Evolutionary conservation across 2,797 vertebrate genomes (phyloP), one percentile per base, ranked within the genome.

Genomic region (Percopsis omiscomaycus): DNA sequence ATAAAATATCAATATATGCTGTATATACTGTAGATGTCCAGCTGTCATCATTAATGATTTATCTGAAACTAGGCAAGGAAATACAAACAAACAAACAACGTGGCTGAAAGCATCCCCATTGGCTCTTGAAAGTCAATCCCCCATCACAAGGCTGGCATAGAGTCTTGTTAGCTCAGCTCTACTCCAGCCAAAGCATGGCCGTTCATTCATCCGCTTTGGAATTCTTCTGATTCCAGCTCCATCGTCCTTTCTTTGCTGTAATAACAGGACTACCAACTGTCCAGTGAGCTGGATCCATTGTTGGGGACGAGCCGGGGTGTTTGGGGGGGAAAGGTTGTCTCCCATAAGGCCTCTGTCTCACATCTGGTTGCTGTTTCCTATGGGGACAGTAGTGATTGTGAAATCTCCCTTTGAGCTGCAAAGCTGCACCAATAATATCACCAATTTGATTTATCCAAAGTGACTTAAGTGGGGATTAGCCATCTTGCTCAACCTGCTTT

Each of bases 221-320:
- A 86, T 87, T 89, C 61, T 86, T 85, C 84, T 89, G 86, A 88
- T 71, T 80, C 64, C 81, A 77, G 69, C 69, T 64, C 71, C 3
- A 16, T 73, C 67, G 72, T 84, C 66, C 69, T 6, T 46, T 55
- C 70, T 71, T 56, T 61, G 42, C 78, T 77, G 65, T 69, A 71
- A 80, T 66, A 86, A 84, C 84, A 82, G 70, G 62, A 74, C 62
- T 55, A 71, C 59, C 13, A n/a, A 55, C 66, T 71, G 74, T 61
- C 60, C 67, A 53, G 37, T 68, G 79, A 85, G 64, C 68, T 63
- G 27, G n/a, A 15, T 16, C 55, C 73, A 71, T 83, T 84, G 78
- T 79, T 64, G 58, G 69, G 65, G 67, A 63, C n/a, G 68, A 76
- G 60, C 32, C 16, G 50, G n/a, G 57, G 28, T 28, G 3, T n/a